Evolutionary conservation across 2,888 invertebrate genomes (phyloP).

Genomic region (Callyntrura sp.): DNA sequence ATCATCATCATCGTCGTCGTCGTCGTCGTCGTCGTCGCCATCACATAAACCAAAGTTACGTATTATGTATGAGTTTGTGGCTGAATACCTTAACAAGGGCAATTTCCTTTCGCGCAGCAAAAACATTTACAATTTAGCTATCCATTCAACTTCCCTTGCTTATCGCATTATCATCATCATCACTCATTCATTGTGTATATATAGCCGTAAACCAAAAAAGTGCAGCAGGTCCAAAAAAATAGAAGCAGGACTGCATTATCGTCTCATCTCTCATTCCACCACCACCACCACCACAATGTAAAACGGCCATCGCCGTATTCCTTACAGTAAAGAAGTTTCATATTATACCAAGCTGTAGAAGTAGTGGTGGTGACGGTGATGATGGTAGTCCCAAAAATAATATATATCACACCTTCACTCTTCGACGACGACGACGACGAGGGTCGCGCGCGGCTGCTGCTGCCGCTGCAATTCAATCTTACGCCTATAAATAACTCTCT

Average conservation of each 20-base stretch:
- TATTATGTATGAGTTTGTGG: not conserved
- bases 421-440: not conserved
- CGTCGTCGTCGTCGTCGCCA: not conserved
- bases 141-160: not conserved
- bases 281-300: not conserved
- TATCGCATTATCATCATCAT: not conserved
- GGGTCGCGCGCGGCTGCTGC: not conserved
- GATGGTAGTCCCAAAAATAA: not conserved
- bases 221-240: not conserved
- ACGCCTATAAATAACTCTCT: conserved; percentile 15
- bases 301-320: too few relatives aligned
- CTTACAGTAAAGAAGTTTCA: not conserved
- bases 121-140: not conserved
- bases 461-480: not conserved
- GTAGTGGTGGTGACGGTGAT: too few relatives aligned
- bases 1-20: not conserved
- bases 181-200: not conserved
- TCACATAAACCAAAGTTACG: not conserved
- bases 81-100: conserved; percentile 31
- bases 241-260: conserved; percentile 7
- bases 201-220: not conserved
- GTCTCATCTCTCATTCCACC: not conserved
- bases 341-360: not conserved
- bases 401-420: conserved; percentile 47
- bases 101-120: conserved; percentile 51